Evolutionary conservation across 2,888 invertebrate species (phyloP).

Genomic region (Priocnemis perturbator): DNA sequence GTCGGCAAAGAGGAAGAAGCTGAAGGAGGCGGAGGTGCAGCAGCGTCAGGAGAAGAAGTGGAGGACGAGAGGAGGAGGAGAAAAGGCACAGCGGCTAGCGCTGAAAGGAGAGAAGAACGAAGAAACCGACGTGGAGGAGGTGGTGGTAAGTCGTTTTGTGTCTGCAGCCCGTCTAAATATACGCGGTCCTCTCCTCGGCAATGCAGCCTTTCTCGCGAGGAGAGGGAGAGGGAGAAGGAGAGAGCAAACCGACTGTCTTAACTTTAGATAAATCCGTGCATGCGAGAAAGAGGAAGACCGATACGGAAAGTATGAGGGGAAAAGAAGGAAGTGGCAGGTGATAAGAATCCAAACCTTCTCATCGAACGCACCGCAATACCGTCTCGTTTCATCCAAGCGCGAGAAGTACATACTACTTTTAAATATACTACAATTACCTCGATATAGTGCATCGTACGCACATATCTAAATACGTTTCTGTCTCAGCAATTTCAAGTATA

Average conservation of each 20-base stretch:
- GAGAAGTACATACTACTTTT: no score
- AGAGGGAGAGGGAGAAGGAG: constrained; percentile 13
- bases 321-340: not conserved
- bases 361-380: no score
- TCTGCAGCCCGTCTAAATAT: constrained; percentile 69
- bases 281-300: not conserved
- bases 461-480: no score
- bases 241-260: constrained; percentile 25
- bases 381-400: no score
- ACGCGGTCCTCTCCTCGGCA: constrained; percentile 54
- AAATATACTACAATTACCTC: no score
- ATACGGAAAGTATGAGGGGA: not conserved
- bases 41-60: constrained; percentile 59
- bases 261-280: constrained; percentile 37
- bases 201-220: constrained; percentile 47
- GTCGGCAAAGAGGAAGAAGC: constrained; percentile 19
- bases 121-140: constrained; percentile 39
- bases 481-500: no score
- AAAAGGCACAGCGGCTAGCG: constrained; percentile 1
- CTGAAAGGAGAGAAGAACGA: constrained; percentile 16
- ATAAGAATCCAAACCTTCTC: no score
- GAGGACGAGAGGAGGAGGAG: constrained; percentile 19
- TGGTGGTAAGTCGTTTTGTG: constrained; percentile 71
- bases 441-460: no score
- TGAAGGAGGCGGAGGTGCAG: not conserved